A percentile compares a stretch with the other conserved stretches of the same genome.
Conservation (phyloP, 2,797 vertebrate genomes). For the Adrianichthys oophorus region DNA sequence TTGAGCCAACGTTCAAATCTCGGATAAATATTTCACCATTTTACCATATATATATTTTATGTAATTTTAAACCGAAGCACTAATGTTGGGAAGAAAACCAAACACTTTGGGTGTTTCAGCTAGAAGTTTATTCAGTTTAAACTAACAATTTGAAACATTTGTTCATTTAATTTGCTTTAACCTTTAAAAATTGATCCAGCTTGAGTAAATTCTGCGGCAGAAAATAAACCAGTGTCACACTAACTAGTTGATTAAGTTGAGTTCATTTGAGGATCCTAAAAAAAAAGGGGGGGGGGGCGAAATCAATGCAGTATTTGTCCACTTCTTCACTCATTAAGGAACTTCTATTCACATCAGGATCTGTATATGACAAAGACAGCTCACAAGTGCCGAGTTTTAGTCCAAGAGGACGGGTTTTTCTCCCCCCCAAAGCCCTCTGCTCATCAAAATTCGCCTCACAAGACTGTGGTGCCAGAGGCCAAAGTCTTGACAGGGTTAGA, state of each 20-base stretch:
- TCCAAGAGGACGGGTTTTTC: slow-evolving; percentile 73
- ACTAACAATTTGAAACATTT: not conserved
- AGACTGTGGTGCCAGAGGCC: slow-evolving; percentile 69
- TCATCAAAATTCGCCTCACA: slow-evolving; percentile 85
- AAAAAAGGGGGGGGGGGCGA: slow-evolving; percentile 8
- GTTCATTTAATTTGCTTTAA: not conserved
- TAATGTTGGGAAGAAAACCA: not conserved
- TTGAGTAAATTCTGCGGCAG: not conserved
- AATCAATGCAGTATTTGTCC: slow-evolving; percentile 79
- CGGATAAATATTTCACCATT: too few species aligned
- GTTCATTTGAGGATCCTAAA: slow-evolving; percentile 55
- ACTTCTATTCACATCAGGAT: slow-evolving; percentile 68
- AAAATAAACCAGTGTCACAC: slow-evolving; percentile 35
- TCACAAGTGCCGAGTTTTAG: slow-evolving; percentile 77
- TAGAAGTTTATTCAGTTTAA: not conserved
- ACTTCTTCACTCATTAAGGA: slow-evolving; percentile 71
- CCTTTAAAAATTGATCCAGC: not conserved
- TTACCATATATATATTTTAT: too few species aligned
- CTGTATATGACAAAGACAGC: slow-evolving; percentile 72
- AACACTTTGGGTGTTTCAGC: not conserved
- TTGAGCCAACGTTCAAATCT: too few species aligned
- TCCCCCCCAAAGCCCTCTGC: slow-evolving; percentile 72
- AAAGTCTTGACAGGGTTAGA: slow-evolving; percentile 71
- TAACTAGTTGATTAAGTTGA: slow-evolving; percentile 50
- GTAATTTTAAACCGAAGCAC: not conserved